Base-by-base conservation (phyloP, 2,113 vertebrate species). In the Thinocorus orbignyianus region DNA sequence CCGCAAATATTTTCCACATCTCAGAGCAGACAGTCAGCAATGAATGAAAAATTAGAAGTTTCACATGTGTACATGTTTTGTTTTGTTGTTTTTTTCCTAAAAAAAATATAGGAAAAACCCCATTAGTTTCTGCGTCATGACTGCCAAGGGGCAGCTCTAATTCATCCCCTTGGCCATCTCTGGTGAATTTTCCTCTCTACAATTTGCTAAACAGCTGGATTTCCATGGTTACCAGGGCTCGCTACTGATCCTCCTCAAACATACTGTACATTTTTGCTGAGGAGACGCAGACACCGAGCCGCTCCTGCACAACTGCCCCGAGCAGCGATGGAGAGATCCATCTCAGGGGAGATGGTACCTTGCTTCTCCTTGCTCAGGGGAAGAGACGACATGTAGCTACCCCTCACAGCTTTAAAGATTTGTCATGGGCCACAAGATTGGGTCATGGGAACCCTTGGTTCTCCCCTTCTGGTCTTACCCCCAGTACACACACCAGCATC, bases 131-230 rank as follows among this genome's bases (percentile, higher is more conserved):
- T 95, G 35, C 44, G 41, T 49, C 0, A 14, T 20, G 58, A 81
- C 93, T 88, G 91, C 90, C 93, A 95, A 81, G 81, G 73, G 33
- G 35, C 68, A 97, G 96, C 92, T 94, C 86, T 91, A 88, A 93
- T 60, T 92, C 88, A 88, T 79, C 71, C 55, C 76, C 57, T 96
- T 95, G 82, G 93, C 91, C 73, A 70, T 51, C 54, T 64, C 82
- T 69, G 87, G 68, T 83, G 80, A 62, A 72, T 86, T 97, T 96
- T 95, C 76, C 95, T 95, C 94, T 68, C 58, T 44, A 39, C 57
- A 93, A 91, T 97, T 97, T 97, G 74, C 92, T 97, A 96, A 98
- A 97, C 97, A 97, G 81, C 25, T 26, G 37, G 46, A 97, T 97
- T 92, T 23, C 94, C 96, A 97, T 97, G 96, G 97, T 92, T 95